These are phyloP conservation scores for Drosophila paucipuncta DNA, from an alignment of 2,888 invertebrate genomes.

Conservation along the genomic window DNA sequence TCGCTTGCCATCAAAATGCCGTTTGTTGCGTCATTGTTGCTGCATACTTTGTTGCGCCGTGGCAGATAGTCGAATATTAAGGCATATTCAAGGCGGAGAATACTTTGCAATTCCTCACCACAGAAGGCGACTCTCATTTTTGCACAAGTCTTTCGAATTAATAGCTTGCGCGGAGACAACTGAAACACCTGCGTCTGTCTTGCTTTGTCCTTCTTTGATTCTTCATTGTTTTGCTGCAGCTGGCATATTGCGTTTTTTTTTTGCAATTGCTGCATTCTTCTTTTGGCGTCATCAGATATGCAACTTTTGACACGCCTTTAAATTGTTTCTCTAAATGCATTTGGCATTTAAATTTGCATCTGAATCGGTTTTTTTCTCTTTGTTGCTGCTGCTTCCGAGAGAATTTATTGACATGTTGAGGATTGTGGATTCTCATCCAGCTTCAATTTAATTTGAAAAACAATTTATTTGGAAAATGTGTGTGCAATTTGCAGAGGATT, in stretches of 20 bases:
- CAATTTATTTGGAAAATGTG: not conserved
- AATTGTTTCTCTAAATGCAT: conserved; percentile 9
- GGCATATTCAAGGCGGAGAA: not conserved
- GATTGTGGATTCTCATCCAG: not conserved
- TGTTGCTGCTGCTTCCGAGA: not conserved
- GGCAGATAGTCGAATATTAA: conserved; percentile 4
- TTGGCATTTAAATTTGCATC: conserved; percentile 6
- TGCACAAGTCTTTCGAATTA: not conserved
- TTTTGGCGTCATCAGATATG: conserved; percentile 30
- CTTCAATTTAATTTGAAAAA: conserved; percentile 3
- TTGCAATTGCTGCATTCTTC: not conserved
- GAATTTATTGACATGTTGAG: conserved; percentile 6
- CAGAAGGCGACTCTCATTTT: not conserved
- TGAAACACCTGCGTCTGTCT: not conserved
- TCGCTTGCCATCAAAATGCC: conserved; percentile 40
- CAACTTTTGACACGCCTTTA: conserved; percentile 34
- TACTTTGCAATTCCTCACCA: not conserved
- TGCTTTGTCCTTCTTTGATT: not conserved
- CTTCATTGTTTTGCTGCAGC: not conserved
- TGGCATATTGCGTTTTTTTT: conserved; percentile 5
- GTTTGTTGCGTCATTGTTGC: conserved; percentile 41
- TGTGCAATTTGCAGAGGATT: not conserved
- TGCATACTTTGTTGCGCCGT: conserved; percentile 9
- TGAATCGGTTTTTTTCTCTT: not conserved
- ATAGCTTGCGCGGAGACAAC: not conserved